Base-by-base conservation (phyloP, 23 tunicate genomes). In the Oikopleura vanhoeffeni region DNA sequence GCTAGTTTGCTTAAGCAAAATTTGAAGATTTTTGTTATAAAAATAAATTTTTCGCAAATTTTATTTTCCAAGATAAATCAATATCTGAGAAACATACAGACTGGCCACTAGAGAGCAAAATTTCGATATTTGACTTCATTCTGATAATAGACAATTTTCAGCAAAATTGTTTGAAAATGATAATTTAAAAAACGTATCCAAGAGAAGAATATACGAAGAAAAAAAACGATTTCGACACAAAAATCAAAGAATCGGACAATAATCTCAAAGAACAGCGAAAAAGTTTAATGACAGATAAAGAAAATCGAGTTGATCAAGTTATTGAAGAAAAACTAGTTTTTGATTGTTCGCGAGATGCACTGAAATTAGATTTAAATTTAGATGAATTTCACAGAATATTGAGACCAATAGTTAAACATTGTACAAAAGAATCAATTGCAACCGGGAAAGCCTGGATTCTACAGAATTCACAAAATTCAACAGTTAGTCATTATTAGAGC, bases 381-480 rank as follows among this genome's bases (percentile, higher is more conserved):
- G 79, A 71, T 2, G 79, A 71, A 18, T 71, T 71, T 30, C 27
- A 30, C 32, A 28, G 79, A 38, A 71, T 71, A 18, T 2, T 71
- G 79, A 71, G 35, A 38, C 79, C 79, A 38, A 71, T 71, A 18
- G 35, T 71, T 28, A 71, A 30, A 30, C 79, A 71, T 32, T 71
- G 79, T 71, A 71, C 79, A 71, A 71, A 71, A 71, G 79, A 71
- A 30, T 33, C 79, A 2, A 71, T 71, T 30, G 79, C 79, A 4
- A 30, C 79, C 35, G 79, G 79, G 38, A 71, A 71, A 30, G 79
- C 27, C 27, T 71, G 79, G 79, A 71, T 71, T 30, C 35, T 71
- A 24, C 27, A 30, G 32, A 71, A 71, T 30, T 33, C 79, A 4
- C 27, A 3, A 28, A 38, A 71, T 32, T 24, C 79, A 28, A 71